phyloP scores from a whole-genome alignment of 2,797 vertebrate species.

The Siniperca obscura region DNA sequence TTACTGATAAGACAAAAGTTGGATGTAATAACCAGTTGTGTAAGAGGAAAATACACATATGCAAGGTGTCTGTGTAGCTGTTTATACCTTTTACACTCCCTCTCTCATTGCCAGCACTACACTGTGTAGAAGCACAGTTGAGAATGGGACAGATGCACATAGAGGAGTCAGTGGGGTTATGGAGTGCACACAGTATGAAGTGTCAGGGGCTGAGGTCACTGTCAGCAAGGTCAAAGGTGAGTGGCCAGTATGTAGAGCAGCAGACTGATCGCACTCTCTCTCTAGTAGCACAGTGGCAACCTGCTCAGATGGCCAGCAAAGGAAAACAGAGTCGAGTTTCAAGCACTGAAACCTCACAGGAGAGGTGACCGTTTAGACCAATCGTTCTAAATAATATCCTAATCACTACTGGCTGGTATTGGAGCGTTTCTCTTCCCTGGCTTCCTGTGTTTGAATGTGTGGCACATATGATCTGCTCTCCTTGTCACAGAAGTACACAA shows the following conservation, averaged over 20 bases:
- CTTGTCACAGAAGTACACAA: constrained; percentile 19
- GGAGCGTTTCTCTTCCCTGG: neutral
- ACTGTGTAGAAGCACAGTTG: constrained; percentile 3
- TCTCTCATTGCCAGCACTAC: constrained; percentile 14
- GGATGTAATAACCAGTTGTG: neutral
- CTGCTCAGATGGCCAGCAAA: constrained; percentile 16
- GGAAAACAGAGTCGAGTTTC: constrained; percentile 33
- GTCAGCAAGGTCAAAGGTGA: constrained; percentile 74
- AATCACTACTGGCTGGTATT: neutral
- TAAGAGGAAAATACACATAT: neutral
- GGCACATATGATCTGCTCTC: constrained; percentile 3
- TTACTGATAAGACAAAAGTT: neutral
- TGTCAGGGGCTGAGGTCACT: constrained; percentile 61
- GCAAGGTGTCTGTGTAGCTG: constrained; percentile 9
- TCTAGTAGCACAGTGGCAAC: constrained; percentile 48
- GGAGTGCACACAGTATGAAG: constrained; percentile 52
- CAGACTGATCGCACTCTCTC: constrained; percentile 22
- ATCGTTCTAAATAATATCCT: neutral
- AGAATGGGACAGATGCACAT: constrained; percentile 40
- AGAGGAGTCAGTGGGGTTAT: constrained; percentile 46
- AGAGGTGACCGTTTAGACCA: constrained; percentile 6
- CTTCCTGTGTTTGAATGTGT: neutral
- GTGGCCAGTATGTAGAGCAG: constrained; percentile 52
- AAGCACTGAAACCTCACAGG: constrained; percentile 8
- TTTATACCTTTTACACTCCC: neutral